These are phyloP conservation scores for Hyphantria cunea DNA, from an alignment of 1,140 invertebrate species.

Conservation along the genomic window DNA sequence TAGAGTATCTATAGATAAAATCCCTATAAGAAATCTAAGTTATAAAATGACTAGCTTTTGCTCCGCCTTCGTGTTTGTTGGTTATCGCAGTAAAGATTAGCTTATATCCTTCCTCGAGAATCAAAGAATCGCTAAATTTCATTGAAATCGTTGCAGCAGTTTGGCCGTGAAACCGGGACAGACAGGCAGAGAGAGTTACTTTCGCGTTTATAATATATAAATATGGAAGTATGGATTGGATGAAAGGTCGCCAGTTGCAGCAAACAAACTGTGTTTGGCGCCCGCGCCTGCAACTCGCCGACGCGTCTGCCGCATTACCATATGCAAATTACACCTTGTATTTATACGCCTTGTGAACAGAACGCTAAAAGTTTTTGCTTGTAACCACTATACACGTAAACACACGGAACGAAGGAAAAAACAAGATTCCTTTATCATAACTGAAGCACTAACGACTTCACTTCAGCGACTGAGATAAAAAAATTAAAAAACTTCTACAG, in stretches of 20 bases:
- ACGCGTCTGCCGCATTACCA: conserved; percentile 49
- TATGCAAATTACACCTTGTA: conserved; percentile 51
- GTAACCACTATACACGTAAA: conserved; percentile 34
- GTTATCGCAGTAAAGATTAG: no score
- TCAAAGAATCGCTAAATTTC: no score
- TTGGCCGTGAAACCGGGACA: no score
- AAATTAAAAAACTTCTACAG: no score
- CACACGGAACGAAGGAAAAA: conserved; percentile 21
- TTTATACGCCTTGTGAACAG: conserved; percentile 36
- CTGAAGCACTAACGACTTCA: conserved; percentile 26
- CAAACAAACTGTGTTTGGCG: conserved; percentile 48
- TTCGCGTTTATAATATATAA: no score
- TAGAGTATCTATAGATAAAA: no score
- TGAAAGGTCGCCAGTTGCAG: conserved; percentile 16
- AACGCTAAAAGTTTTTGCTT: conserved; percentile 50
- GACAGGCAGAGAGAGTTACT: no score
- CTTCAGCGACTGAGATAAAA: conserved; percentile 12
- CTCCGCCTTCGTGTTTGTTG: no score
- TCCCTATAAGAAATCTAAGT: no score
- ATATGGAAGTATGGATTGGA: background rate
- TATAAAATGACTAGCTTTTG: no score
- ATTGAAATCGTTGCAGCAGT: no score
- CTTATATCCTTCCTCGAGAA: no score
- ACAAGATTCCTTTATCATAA: conserved; percentile 19
- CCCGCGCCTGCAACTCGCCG: conserved; percentile 27